Evolutionary conservation across 2,113 vertebrate genomes (phyloP), one percentile per base, ranked within the genome.

Genomic region (Forbesichthys agassizii): DNA sequence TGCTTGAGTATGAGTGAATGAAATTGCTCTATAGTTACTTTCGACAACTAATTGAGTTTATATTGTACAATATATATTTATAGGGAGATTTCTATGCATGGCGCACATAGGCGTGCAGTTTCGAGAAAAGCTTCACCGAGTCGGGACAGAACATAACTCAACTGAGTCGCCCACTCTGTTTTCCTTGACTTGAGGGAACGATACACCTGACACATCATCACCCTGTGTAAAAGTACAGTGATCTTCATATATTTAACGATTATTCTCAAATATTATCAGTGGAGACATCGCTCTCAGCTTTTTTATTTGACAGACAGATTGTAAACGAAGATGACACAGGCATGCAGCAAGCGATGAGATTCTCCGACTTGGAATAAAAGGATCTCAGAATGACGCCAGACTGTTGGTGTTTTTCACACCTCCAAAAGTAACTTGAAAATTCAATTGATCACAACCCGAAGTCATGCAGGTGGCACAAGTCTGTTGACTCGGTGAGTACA

Each of bases 191-290:
- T 46, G 81, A 61, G 71, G 77, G 74, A 84, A 82, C 69, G 73
- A 60, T 71, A 86, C 89, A 90, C 88, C 86, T 89, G 89, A 89
- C 88, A 73, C 87, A 79, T 84, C 86, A 1, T 52, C 9, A 27
- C 51, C 58, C 12, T 27, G 3, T 33, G 2, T 33, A 13, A 55
- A 3, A 67, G 9, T 36, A 53, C 55, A 36, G 5, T 1, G 47
- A 42, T 3, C 33, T 49, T 1, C 36, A 42, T 42, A 42, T 8
- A 42, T 42, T 42, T 6, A 42, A 42, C 36, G 36, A 42, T 42
- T 42, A 42, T 73, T 66, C 52, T 46, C 49, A 61, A 61, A 33
- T 12, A 47, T 33, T 13, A 68, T 11, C 61, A 54, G 42, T 63
- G 82, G 83, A 69, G 33, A 3, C 51, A 33, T 3, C 20, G 51